Conservation (phyloP, 2,113 vertebrate genomes). For the Coryphaenoides rupestris region DNA sequence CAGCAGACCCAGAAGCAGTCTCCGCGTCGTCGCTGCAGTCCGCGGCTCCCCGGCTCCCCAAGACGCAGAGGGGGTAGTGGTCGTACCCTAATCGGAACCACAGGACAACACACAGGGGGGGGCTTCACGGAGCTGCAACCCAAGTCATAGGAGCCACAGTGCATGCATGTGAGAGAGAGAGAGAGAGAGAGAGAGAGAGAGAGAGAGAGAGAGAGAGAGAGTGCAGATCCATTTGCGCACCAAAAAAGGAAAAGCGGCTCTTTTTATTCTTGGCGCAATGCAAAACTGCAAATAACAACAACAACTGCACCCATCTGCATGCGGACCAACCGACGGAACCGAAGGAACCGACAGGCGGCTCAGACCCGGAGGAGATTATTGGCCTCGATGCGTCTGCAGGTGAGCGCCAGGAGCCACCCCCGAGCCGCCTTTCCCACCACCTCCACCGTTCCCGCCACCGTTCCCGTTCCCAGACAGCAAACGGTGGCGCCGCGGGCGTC, state of each 20-base stretch:
- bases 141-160: slow-evolving; percentile 34
- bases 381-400: slow-evolving; percentile 53
- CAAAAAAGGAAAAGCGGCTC: slow-evolving; percentile 37
- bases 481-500: slow-evolving; percentile 62
- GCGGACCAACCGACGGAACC: slow-evolving; percentile 49
- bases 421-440: no score
- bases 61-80: no score
- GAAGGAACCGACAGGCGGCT: slow-evolving; percentile 40
- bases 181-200: slow-evolving; percentile 36
- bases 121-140: slow-evolving; percentile 40
- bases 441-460: no score
- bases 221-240: slow-evolving; percentile 33
- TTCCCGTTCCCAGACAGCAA: slow-evolving; percentile 60
- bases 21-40: slow-evolving; percentile 54
- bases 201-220: slow-evolving; percentile 35
- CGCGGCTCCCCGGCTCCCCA: slow-evolving; percentile 49
- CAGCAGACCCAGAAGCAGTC: slow-evolving; percentile 54
- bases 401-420: slow-evolving; percentile 49
- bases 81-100: slow-evolving; percentile 54
- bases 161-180: slow-evolving; percentile 38
- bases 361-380: slow-evolving; percentile 38
- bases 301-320: slow-evolving; percentile 19
- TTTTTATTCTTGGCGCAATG: slow-evolving; percentile 11
- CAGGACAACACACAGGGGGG: slow-evolving; percentile 37
- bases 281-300: no score